A percentile compares a stretch with the other conserved stretches of the same genome.
Evolutionary conservation across 2,888 invertebrate genomes (phyloP).

Genomic region (Ornithoptera alexandrae): DNA sequence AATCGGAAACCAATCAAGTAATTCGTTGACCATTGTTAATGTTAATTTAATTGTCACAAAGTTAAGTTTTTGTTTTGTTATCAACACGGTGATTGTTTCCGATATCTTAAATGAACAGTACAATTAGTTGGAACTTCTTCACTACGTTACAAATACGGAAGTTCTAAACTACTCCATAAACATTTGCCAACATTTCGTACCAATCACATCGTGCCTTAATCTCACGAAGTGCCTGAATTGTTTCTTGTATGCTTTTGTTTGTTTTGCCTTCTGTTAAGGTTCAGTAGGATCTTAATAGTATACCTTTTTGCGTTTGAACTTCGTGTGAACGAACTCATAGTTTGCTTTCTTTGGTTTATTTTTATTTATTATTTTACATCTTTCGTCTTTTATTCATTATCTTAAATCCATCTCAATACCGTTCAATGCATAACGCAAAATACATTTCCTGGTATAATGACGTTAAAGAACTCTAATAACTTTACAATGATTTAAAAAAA

Average conservation of each 20-base stretch:
- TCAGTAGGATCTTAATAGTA: constrained; percentile 49
- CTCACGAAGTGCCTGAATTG: constrained; percentile 53
- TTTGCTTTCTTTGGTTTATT: not conserved
- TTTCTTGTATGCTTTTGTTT: constrained; percentile 39
- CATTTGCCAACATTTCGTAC: constrained; percentile 26
- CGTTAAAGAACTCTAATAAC: too few relatives aligned
- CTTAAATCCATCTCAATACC: too few relatives aligned
- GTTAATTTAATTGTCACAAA: constrained; percentile 26
- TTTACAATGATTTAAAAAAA: too few relatives aligned
- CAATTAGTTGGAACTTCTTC: constrained; percentile 18
- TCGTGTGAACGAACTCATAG: constrained; percentile 18
- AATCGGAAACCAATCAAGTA: constrained; percentile 5
- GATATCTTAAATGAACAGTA: constrained; percentile 26
- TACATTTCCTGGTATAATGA: not conserved
- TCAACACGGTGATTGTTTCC: constrained; percentile 18
- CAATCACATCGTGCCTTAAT: constrained; percentile 69
- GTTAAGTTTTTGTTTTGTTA: constrained; percentile 34
- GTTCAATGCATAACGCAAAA: not conserved
- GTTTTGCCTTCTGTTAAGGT: constrained; percentile 51
- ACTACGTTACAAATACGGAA: constrained; percentile 19
- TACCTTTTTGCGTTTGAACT: constrained; percentile 34
- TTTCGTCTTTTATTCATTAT: too few relatives aligned
- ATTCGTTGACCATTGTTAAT: constrained; percentile 21
- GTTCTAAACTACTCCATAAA: constrained; percentile 27
- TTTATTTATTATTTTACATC: not conserved